These are phyloP conservation scores for Cryptocheilus praepositus DNA, from an alignment of 2,888 invertebrate genomes.

Conservation along the genomic window DNA sequence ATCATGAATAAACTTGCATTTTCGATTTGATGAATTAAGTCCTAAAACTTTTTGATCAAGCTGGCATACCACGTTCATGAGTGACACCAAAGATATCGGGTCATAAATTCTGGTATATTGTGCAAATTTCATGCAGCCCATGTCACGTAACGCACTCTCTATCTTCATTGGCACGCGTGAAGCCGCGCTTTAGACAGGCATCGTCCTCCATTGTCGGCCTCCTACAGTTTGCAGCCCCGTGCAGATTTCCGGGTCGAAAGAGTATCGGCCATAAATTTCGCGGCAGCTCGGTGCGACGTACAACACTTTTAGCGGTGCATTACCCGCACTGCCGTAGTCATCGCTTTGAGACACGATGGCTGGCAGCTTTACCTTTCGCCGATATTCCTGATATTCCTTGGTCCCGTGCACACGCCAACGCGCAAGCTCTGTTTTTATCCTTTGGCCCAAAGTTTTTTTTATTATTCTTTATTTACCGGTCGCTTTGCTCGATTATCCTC, in stretches of 20 bases:
- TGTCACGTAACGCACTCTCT: slow-evolving; percentile 18
- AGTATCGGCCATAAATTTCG: slow-evolving; percentile 49
- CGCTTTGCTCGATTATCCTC: too few species aligned
- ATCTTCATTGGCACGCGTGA: slow-evolving; percentile 54
- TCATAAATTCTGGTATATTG: too few species aligned
- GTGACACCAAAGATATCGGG: too few species aligned
- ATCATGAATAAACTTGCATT: too few species aligned
- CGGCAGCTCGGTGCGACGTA: slow-evolving; percentile 40
- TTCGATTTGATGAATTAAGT: too few species aligned
- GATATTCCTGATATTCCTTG: slow-evolving; percentile 4
- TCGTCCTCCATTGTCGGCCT: background rate
- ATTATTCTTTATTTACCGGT: too few species aligned
- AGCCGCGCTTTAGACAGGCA: slow-evolving; percentile 38
- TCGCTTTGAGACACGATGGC: slow-evolving; percentile 15
- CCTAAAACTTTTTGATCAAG: too few species aligned
- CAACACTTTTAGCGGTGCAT: slow-evolving; percentile 45
- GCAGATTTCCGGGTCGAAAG: background rate
- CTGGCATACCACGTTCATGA: too few species aligned
- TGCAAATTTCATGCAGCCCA: too few species aligned
- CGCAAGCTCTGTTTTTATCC: too few species aligned
- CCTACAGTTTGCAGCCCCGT: background rate
- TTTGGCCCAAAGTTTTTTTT: slow-evolving; percentile 4
- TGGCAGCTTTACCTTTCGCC: slow-evolving; percentile 10
- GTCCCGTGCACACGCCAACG: background rate
- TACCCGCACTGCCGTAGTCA: slow-evolving; percentile 26